Evolutionary conservation across 2,113 vertebrate genomes (phyloP).

Genomic region (Oryzias celebensis): DNA sequence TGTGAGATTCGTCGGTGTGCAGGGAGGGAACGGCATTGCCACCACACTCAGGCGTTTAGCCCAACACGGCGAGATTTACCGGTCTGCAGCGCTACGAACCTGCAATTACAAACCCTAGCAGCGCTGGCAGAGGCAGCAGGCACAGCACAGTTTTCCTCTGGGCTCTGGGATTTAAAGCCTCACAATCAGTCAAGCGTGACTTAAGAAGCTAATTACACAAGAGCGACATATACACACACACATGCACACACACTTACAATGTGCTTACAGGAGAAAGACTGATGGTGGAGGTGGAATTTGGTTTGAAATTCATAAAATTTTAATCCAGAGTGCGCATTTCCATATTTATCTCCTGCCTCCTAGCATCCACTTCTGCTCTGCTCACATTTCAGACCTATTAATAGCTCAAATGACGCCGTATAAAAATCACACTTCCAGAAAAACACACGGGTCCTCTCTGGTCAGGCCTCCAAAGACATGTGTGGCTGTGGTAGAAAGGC

Average conservation of each 20-base stretch:
- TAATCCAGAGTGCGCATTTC: constrained; percentile 69
- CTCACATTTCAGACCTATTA: constrained; percentile 58
- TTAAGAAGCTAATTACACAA: constrained; percentile 72
- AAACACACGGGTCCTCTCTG: constrained; percentile 29
- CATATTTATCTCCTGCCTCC: constrained; percentile 68
- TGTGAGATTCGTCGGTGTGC: constrained; percentile 48
- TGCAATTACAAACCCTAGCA: constrained; percentile 74
- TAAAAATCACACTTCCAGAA: constrained; percentile 22
- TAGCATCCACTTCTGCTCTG: constrained; percentile 55
- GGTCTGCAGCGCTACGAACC: constrained; percentile 69
- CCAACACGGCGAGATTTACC: constrained; percentile 66
- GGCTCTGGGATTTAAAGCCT: constrained; percentile 63
- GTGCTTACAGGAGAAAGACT: constrained; percentile 44
- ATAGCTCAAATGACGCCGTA: constrained; percentile 51
- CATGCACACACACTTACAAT: constrained; percentile 1
- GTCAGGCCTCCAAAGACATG: constrained; percentile 38
- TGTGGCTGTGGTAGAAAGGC: constrained; percentile 47
- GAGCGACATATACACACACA: constrained; percentile 49
- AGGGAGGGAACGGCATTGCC: constrained; percentile 50
- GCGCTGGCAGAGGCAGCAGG: constrained; percentile 51
- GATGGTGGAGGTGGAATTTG: constrained; percentile 66
- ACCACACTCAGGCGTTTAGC: constrained; percentile 61
- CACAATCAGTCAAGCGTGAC: constrained; percentile 66
- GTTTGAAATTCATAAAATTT: constrained; percentile 75
- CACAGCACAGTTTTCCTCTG: constrained; percentile 49